These are phyloP conservation scores for Glaucidium brasilianum DNA, from an alignment of 2,113 vertebrate species.

Conservation along the genomic window DNA sequence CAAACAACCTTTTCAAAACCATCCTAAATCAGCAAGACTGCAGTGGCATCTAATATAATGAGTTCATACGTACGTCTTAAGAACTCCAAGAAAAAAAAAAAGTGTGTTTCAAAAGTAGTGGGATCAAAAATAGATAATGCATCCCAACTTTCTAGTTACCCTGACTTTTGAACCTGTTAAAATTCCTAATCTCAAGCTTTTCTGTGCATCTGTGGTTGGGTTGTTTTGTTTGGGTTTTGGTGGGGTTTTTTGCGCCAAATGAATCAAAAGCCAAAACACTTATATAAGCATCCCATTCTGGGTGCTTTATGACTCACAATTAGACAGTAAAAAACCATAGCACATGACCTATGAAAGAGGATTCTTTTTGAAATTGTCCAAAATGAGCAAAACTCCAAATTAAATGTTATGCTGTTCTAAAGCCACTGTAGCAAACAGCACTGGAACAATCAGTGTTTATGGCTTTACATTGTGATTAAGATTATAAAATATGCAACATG, in stretches of 20 bases:
- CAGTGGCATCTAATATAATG: background rate
- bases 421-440: background rate
- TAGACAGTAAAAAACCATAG: background rate
- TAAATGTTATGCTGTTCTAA: background rate
- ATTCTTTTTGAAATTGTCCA: background rate
- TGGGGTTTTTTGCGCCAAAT: background rate
- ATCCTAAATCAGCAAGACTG: background rate
- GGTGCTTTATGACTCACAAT: background rate
- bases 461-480: background rate
- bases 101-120: background rate
- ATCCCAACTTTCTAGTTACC: background rate
- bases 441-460: background rate
- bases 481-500: background rate
- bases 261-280: background rate
- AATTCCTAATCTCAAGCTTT: background rate
- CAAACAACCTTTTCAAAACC: background rate
- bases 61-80: background rate
- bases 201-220: background rate
- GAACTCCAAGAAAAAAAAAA: fast-evolving
- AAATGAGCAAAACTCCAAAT: background rate
- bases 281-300: background rate
- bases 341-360: background rate
- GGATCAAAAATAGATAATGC: background rate
- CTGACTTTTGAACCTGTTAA: background rate
- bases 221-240: background rate